A percentile compares a stretch with the other conserved stretches of the same genome.
These are phyloP conservation scores for Hiodon tergisus DNA, from an alignment of 2,113 vertebrate species.

Conservation along the genomic window DNA sequence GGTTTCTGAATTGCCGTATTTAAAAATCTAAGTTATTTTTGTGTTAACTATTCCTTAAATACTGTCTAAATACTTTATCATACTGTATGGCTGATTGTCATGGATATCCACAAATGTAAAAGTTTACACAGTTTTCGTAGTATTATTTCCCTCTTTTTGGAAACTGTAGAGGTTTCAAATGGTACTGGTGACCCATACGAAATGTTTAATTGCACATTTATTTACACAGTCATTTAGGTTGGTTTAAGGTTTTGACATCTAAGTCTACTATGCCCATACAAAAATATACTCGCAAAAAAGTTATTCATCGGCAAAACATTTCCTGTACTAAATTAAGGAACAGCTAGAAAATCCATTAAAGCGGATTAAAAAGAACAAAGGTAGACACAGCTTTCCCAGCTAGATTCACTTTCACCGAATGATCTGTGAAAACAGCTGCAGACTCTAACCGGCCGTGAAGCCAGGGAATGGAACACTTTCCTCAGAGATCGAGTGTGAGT, in stretches of 20 bases:
- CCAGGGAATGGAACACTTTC: conserved; percentile 14
- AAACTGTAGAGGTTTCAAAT: too few species aligned
- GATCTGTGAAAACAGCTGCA: conserved; percentile 56
- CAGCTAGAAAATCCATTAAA: conserved; percentile 42
- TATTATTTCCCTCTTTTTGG: too few species aligned
- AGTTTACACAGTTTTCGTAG: too few species aligned
- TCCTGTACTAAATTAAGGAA: conserved; percentile 35
- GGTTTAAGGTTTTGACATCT: conserved; percentile 1
- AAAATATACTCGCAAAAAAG: neutral
- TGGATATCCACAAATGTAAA: too few species aligned
- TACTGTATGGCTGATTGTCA: too few species aligned
- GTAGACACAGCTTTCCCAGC: conserved; percentile 47
- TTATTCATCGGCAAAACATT: conserved; percentile 24
- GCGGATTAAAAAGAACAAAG: conserved; percentile 47
- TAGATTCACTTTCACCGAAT: conserved; percentile 53
- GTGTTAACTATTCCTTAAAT: conserved; percentile 2
- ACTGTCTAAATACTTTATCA: too few species aligned
- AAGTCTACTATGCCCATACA: neutral
- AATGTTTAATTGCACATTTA: neutral
- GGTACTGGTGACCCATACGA: too few species aligned
- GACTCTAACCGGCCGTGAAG: conserved; percentile 22
- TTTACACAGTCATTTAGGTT: neutral
- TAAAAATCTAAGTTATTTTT: too few species aligned
- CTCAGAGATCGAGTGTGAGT: neutral
- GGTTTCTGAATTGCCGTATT: too few species aligned